phyloP scores from a whole-genome alignment of 2,888 invertebrate species.

The Ganaspis brasiliensis region DNA sequence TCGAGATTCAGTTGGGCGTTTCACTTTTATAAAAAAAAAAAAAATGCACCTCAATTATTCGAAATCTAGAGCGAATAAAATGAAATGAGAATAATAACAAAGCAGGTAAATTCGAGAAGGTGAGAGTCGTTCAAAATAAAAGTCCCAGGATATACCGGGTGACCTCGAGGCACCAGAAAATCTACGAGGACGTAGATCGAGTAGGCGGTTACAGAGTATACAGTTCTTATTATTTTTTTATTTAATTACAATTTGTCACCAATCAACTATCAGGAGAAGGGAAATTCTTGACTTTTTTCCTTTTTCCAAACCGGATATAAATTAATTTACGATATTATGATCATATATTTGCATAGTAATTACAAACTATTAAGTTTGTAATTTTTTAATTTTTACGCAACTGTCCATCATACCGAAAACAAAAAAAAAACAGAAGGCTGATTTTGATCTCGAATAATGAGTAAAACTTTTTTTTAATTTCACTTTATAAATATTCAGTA shows the following conservation, averaged over 20 bases:
- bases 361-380: too few species aligned
- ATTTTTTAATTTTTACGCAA: too few species aligned
- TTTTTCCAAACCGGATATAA: conserved; percentile 5
- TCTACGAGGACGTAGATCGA: conserved; percentile 71
- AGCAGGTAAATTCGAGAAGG: conserved; percentile 29
- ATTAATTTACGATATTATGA: neutral
- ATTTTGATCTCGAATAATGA: too few species aligned
- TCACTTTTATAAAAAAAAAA: neutral
- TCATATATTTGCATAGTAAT: neutral
- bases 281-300: neutral
- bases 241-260: conserved; percentile 37
- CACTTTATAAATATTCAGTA: too few species aligned
- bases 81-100: conserved; percentile 19
- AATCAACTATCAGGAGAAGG: conserved; percentile 45
- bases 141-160: conserved; percentile 55
- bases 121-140: conserved; percentile 12
- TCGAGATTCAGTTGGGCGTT: neutral
- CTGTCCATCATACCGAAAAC: too few species aligned
- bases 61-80: conserved; percentile 13
- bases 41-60: neutral
- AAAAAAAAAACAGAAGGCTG: too few species aligned
- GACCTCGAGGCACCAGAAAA: conserved; percentile 75
- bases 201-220: conserved; percentile 72
- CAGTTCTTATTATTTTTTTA: conserved; percentile 60
- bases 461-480: too few species aligned